Conservation (phyloP, 2,797 vertebrate genomes). For the Onychomys torridus region DNA sequence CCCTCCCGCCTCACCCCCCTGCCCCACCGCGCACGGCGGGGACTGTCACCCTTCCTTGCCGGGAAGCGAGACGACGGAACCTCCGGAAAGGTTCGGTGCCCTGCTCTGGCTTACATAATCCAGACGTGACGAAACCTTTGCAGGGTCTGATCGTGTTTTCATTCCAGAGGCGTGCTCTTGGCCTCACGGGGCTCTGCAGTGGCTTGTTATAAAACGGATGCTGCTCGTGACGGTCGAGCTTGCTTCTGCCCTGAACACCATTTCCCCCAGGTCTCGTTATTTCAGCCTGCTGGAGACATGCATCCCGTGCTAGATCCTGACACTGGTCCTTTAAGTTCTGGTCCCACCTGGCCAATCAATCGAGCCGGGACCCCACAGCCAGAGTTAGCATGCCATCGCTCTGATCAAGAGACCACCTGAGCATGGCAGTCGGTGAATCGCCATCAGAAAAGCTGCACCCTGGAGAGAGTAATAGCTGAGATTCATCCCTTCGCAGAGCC, state of each 20-base stretch:
- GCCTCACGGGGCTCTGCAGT: neutral
- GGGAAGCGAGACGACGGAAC: constrained; percentile 40
- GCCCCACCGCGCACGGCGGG: neutral
- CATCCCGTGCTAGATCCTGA: neutral
- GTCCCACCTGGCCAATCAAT: neutral
- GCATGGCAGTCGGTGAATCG: neutral
- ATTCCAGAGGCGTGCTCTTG: neutral
- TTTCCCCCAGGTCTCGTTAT: neutral
- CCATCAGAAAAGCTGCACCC: neutral
- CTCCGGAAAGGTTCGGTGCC: neutral
- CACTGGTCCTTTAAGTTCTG: neutral
- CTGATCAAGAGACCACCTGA: neutral
- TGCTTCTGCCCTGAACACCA: neutral
- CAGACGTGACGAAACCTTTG: neutral
- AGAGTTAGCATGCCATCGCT: neutral
- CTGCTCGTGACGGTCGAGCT: neutral
- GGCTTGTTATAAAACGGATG: neutral
- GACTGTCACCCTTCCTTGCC: neutral
- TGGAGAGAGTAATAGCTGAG: neutral
- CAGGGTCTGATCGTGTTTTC: neutral
- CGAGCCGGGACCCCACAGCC: neutral
- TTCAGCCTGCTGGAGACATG: neutral
- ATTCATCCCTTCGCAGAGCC: neutral
- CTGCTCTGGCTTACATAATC: constrained; percentile 46
- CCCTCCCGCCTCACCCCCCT: too few relatives aligned